Evolutionary conservation across 1,140 invertebrate species (phyloP), one percentile per base, ranked within the genome.

Genomic region (Drosophila equinoxialis): DNA sequence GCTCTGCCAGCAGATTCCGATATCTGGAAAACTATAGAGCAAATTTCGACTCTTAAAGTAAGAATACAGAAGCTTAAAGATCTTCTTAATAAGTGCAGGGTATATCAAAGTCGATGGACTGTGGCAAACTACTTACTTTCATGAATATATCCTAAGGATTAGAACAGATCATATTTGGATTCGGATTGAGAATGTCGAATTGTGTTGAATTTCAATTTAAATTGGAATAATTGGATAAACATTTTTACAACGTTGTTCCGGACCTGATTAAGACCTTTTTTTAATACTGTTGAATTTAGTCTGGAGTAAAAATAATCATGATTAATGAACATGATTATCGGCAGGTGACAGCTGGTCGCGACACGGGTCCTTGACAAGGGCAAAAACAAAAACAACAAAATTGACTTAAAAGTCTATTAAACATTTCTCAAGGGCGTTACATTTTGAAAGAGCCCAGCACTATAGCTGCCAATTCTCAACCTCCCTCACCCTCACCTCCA

Each of bases 361-460:
- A 51, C 48, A 23, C 39, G 58, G 57, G 57, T 63, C 35, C 37
- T 48, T 45, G 54, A 42, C 14, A 33, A 17, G n/a, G 61, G 41
- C n/a, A 17, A 26, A 17, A 10, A 14, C 30, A 6, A 30, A 30
- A 62, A 23, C 7, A 7, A 1, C 8, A 64, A 68, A 69, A 75
- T 33, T 54, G 73, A 80, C 77, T 80, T 69, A 64, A 81, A 77
- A 73, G 78, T 76, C 68, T 81, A 72, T 81, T 72, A 80, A 80
- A 77, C 62, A 65, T 72, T 65, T 79, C 72, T 39, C 59, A 71
- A 65, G 62, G 77, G 26, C 66, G 39, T 67, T 66, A 71, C 63
- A 42, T 63, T 39, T 42, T 14, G 45, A 51, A 51, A 51, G 17
- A 51, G 45, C 17, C 45, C 37, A 39, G n/a, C 45, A 48, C 45